Evolutionary conservation across 2,113 vertebrate genomes (phyloP).

Genomic region (Eretmochelys imbricata): DNA sequence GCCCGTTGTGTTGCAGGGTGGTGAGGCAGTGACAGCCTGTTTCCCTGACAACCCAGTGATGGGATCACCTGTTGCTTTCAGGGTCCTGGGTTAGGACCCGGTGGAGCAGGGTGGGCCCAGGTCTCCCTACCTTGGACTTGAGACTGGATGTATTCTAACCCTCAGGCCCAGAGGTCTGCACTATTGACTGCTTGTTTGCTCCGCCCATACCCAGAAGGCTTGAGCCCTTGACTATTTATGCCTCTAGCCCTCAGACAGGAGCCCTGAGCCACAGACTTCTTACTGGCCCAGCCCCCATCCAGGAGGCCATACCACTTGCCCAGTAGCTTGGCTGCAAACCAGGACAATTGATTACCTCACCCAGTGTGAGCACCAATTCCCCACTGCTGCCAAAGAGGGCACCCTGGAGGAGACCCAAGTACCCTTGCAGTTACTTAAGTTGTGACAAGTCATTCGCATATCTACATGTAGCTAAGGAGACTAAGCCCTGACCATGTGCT

Average conservation of each 20-base stretch:
- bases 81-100: not conserved
- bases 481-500: slow-evolving; percentile 9
- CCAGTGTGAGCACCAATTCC: not conserved
- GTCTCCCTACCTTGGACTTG: not conserved
- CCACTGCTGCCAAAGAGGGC: not conserved
- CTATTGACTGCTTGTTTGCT: not conserved
- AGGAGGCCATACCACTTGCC: not conserved
- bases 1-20: not conserved
- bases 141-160: not conserved
- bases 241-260: not conserved
- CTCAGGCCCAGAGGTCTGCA: not conserved
- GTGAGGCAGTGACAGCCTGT: not conserved
- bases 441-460: slow-evolving; percentile 37
- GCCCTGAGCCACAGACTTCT: not conserved
- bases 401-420: not conserved
- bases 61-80: not conserved
- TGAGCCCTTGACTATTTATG: not conserved
- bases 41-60: not conserved
- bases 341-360: not conserved
- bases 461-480: slow-evolving; percentile 52
- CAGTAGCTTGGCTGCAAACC: not conserved
- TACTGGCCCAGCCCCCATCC: not conserved
- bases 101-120: not conserved
- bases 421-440: slow-evolving; percentile 1
- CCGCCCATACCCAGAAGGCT: not conserved